Evolutionary conservation across 2,888 invertebrate species (phyloP).

Genomic region (Epinotia ramella): DNA sequence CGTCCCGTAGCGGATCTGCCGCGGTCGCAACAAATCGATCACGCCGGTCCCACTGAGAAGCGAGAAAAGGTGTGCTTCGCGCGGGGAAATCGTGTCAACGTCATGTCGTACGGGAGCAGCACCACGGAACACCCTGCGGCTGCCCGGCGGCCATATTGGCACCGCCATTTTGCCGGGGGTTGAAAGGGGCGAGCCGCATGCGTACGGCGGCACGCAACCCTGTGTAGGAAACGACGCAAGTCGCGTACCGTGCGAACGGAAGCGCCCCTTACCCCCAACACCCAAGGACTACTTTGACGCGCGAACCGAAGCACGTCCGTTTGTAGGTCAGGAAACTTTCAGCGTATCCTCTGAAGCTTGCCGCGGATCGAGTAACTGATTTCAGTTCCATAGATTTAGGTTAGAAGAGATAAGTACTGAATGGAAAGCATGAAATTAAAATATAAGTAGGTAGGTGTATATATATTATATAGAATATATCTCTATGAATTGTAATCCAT

Average conservation of each 20-base stretch:
- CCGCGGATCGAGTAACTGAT: slow-evolving; percentile 76
- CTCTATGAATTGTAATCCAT: background rate
- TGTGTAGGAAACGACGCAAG: slow-evolving; percentile 74
- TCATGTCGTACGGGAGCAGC: slow-evolving; percentile 76
- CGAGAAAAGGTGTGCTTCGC: slow-evolving; percentile 74
- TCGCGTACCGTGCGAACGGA: slow-evolving; percentile 59
- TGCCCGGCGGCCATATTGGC: slow-evolving; percentile 85
- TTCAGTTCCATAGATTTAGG: slow-evolving; percentile 70
- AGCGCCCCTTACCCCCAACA: slow-evolving; percentile 62
- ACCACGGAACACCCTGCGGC: slow-evolving; percentile 82
- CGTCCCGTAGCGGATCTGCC: slow-evolving; percentile 63
- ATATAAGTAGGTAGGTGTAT: no score
- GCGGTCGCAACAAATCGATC: slow-evolving; percentile 71
- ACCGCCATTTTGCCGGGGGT: slow-evolving; percentile 84
- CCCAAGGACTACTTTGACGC: slow-evolving; percentile 66
- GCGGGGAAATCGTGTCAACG: slow-evolving; percentile 74
- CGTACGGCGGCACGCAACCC: slow-evolving; percentile 80
- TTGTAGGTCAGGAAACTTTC: slow-evolving; percentile 79
- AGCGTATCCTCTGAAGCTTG: slow-evolving; percentile 76
- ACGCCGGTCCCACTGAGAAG: slow-evolving; percentile 67
- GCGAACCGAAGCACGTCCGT: slow-evolving; percentile 66
- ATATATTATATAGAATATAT: background rate
- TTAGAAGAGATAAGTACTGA: slow-evolving; percentile 42
- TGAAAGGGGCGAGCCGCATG: slow-evolving; percentile 81
- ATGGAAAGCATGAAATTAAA: slow-evolving; percentile 29